Evolutionary conservation across 2,113 vertebrate species (phyloP), one percentile per base, ranked within the genome.

Genomic region (Aramus guarauna): DNA sequence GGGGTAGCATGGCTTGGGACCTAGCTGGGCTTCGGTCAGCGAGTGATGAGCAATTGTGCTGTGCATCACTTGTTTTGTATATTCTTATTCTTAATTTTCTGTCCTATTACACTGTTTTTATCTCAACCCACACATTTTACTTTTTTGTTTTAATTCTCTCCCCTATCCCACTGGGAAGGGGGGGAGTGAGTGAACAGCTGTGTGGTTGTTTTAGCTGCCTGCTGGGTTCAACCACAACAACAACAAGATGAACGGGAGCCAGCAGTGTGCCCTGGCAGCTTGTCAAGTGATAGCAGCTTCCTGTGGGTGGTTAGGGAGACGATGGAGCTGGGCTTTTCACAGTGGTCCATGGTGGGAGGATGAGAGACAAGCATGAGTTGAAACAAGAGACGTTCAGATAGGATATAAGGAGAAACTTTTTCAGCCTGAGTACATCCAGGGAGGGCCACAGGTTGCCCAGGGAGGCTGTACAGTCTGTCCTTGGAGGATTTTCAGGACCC

Each of bases 281-380:
- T 43, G n/a, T 19, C n/a, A 79, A 12, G 30, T 36, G 16, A 60
- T 20, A 66, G 60, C 29, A 80, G 19, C 21, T 53, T 82, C 66
- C 36, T 66, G 5, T 1, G 29, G 52, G 30, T 75, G 27, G 4
- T 11, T 16, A 58, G 19, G 64, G 36, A 87, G 53, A 41, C 64
- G 15, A 8, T 23, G 34, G 63, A 90, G 23, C 30, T 52, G 45
- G 36, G 30, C 20, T 74, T 11, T 69, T 30, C 27, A 29, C 36
- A 23, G 18, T 2, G 3, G 24, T 77, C 53, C 15, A 1, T 0
- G 0, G 5, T 69, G 48, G 59, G 34, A 69, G 34, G 15, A 29
- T 0, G 1, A 76, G 37, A 73, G 23, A 55, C 29, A 74, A 17
- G 9, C 36, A 23, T 3, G 32, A 55, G 20, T 2, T 64, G 59